phyloP scores from a whole-genome alignment of 2,113 vertebrate genomes.

The Gallinago jamesoni region DNA sequence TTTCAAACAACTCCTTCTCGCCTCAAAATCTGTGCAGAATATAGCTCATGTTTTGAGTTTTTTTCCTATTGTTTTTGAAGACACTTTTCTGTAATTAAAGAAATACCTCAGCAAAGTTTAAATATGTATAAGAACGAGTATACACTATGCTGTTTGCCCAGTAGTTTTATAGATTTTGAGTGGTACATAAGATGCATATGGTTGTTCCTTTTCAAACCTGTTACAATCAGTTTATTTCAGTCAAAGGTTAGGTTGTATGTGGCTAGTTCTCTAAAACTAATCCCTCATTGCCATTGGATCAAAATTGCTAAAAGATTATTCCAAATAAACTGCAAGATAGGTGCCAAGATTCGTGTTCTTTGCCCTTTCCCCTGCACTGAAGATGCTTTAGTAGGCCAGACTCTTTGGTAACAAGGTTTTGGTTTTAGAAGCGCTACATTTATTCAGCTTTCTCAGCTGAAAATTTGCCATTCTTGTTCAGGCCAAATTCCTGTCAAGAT shows the following conservation, averaged over 20 bases:
- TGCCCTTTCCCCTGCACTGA: neutral
- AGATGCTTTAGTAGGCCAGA: neutral
- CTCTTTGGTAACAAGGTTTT: neutral
- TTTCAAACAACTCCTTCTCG: slow-evolving; percentile 17
- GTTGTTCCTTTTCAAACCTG: slow-evolving; percentile 31
- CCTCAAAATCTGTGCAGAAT: neutral
- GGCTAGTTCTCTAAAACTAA: neutral
- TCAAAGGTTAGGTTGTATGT: neutral
- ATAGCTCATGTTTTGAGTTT: neutral
- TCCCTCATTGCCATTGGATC: neutral
- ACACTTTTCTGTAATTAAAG: slow-evolving; percentile 52
- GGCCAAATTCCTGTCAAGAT: slow-evolving; percentile 15
- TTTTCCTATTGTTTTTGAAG: slow-evolving; percentile 21
- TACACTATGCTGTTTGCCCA: slow-evolving; percentile 41
- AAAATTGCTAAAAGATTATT: neutral
- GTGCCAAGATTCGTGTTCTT: neutral
- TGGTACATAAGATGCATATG: neutral
- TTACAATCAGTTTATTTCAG: neutral
- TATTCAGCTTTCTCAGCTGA: slow-evolving; percentile 29
- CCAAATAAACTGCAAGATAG: neutral
- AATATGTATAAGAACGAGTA: neutral
- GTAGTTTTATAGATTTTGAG: slow-evolving; percentile 38
- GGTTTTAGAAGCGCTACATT: neutral
- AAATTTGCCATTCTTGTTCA: neutral
- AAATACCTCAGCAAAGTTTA: slow-evolving; percentile 71